Percentiles rank a stretch among this genome's conserved stretches.
Evolutionary conservation across 2,797 vertebrate species (phyloP).

Genomic region (Liparis tanakae): DNA sequence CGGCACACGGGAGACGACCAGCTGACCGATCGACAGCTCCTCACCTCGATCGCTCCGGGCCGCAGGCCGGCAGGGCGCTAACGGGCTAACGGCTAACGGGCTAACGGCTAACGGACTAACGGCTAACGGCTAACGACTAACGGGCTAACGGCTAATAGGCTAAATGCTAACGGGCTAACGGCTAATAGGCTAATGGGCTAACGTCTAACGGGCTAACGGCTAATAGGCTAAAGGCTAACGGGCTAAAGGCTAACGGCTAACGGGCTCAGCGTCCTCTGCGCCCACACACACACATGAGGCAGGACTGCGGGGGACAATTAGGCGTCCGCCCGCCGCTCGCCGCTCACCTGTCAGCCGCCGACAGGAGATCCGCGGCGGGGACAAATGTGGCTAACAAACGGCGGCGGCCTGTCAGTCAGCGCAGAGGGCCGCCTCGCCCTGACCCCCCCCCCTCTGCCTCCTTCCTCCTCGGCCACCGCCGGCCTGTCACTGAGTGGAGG

Average conservation of each 20-base stretch:
- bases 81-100: too few species aligned
- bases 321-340: conserved; percentile 74
- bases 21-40: conserved; percentile 75
- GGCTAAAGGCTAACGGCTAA: too few species aligned
- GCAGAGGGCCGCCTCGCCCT: conserved; percentile 64
- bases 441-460: conserved; percentile 75
- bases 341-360: conserved; percentile 85
- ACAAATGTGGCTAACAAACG: conserved; percentile 87
- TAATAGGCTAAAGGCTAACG: too few species aligned
- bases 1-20: conserved; percentile 64
- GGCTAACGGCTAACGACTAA: too few species aligned
- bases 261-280: too few species aligned
- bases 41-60: conserved; percentile 78
- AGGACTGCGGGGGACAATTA: conserved; percentile 87
- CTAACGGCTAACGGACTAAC: too few species aligned
- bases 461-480: conserved; percentile 47
- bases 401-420: conserved; percentile 80
- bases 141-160: too few species aligned
- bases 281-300: conserved; percentile 74
- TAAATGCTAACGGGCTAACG: too few species aligned
- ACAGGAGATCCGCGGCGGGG: conserved; percentile 79
- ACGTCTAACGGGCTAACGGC: too few species aligned
- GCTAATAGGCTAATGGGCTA: too few species aligned
- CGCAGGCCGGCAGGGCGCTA: conserved; percentile 71
- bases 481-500: conserved; percentile 73